Conservation (phyloP, 2,113 vertebrate species). For the Manacus vitellinus region DNA sequence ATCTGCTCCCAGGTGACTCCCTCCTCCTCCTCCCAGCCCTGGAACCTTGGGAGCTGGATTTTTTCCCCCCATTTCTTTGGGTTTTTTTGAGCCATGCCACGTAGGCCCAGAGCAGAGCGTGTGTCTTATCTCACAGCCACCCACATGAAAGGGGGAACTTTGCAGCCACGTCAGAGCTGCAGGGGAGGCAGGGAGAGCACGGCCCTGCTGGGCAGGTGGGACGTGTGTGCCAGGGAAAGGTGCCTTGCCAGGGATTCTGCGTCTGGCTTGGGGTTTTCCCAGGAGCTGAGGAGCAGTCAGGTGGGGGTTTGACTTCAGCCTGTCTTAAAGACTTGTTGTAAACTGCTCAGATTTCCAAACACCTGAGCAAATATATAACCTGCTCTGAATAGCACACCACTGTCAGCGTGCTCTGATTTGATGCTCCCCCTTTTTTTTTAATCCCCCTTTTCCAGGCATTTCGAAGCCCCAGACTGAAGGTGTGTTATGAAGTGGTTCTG, state of each 20-base stretch:
- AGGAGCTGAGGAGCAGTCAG: neutral
- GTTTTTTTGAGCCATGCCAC: neutral
- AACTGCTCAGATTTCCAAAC: neutral
- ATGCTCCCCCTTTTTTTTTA: neutral
- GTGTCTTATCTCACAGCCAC: neutral
- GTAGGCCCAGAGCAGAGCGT: neutral
- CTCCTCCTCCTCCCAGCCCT: neutral
- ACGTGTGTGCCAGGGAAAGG: neutral
- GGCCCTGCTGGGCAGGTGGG: neutral
- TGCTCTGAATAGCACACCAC: fast-evolving
- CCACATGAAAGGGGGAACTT: neutral
- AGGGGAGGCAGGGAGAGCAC: neutral
- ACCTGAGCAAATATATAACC: fast-evolving
- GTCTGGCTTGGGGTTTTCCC: neutral
- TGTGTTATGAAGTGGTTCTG: neutral
- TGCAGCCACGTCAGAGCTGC: neutral
- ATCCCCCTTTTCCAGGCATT: neutral
- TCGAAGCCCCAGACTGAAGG: neutral
- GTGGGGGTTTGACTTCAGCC: neutral
- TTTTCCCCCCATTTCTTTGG: fast-evolving
- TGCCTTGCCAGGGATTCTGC: neutral
- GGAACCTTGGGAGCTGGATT: neutral
- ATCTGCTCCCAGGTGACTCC: neutral
- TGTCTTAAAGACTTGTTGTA: neutral
- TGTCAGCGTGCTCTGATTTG: fast-evolving